Conservation (phyloP, 37 sponge, comb jelly and placozoan species). For the Beroe forskalii region DNA sequence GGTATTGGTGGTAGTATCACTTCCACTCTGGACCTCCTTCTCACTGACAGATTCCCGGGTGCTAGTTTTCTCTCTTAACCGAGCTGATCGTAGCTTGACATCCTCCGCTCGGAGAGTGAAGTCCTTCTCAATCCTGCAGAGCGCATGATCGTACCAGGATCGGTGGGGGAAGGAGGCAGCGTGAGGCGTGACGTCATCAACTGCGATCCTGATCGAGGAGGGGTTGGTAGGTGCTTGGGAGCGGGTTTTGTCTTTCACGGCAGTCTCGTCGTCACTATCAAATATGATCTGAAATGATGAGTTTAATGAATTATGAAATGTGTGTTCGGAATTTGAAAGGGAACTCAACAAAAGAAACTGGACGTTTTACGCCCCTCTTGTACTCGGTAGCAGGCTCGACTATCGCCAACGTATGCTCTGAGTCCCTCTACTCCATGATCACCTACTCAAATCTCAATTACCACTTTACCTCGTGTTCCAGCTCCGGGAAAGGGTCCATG, state of each 20-base stretch:
- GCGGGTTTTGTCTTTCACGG: neutral
- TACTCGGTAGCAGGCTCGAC: too few species aligned
- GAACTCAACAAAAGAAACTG: too few species aligned
- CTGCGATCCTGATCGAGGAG: neutral
- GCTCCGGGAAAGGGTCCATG: neutral
- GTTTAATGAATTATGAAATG: too few species aligned
- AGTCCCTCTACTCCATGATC: too few species aligned
- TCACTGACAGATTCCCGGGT: too few species aligned
- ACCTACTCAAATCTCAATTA: too few species aligned
- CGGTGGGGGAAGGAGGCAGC: neutral
- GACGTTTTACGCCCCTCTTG: too few species aligned
- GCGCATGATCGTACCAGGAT: neutral
- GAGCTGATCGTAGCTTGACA: constrained; percentile 10
- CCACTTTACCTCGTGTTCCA: constrained; percentile 12
- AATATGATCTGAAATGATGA: neutral
- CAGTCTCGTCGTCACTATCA: constrained; percentile 9
- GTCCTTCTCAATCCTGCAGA: neutral
- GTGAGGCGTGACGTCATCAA: neutral
- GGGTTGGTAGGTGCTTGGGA: neutral
- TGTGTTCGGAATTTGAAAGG: too few species aligned
- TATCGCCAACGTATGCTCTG: too few species aligned
- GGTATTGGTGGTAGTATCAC: too few species aligned
- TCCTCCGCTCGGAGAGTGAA: constrained; percentile 16
- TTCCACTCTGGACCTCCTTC: too few species aligned
- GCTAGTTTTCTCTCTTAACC: too few species aligned